phyloP scores from a whole-genome alignment of 30 jellyfish, hydroid and myxozoan genomes.

The Aurelia aurita complex sp. Pacific region DNA sequence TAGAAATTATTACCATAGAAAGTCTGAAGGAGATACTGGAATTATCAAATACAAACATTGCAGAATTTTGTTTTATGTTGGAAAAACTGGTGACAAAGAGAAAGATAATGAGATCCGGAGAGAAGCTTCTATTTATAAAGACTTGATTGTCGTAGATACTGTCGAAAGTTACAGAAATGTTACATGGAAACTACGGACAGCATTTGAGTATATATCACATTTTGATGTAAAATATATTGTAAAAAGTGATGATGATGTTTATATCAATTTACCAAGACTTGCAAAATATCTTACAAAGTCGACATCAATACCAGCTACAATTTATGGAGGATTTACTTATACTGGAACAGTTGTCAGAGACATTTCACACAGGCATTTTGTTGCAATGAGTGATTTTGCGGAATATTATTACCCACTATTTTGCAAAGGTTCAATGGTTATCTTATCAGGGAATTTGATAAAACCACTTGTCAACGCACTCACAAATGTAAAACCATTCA shows the following conservation, averaged over 20 bases:
- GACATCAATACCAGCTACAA: slow-evolving; percentile 14
- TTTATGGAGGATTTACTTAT: slow-evolving; percentile 74
- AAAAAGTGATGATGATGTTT: slow-evolving; percentile 84
- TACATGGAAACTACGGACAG: slow-evolving; percentile 69
- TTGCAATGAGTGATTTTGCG: slow-evolving; percentile 29
- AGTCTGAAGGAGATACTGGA: not conserved
- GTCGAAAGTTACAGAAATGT: slow-evolving; percentile 55
- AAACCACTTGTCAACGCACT: slow-evolving; percentile 41
- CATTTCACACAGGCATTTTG: slow-evolving; percentile 67
- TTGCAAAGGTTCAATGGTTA: slow-evolving; percentile 76
- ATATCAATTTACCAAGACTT: slow-evolving; percentile 53
- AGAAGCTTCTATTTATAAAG: slow-evolving; percentile 57
- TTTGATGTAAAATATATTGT: slow-evolving; percentile 50
- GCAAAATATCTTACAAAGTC: slow-evolving; percentile 26
- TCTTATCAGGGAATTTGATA: slow-evolving; percentile 62
- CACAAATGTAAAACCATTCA: slow-evolving; percentile 65
- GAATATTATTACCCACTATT: slow-evolving; percentile 52
- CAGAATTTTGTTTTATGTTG: slow-evolving; percentile 52
- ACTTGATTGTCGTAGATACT: slow-evolving; percentile 44
- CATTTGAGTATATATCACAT: slow-evolving; percentile 48
- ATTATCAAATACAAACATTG: slow-evolving; percentile 21
- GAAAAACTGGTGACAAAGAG: slow-evolving; percentile 28
- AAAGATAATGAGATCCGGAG: not conserved
- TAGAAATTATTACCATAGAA: not conserved
- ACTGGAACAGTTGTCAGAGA: slow-evolving; percentile 58